A percentile compares a stretch with the other conserved stretches of the same genome.
phyloP scores from a whole-genome alignment of 1,140 invertebrate species.

The Portunus trituberculatus region DNA sequence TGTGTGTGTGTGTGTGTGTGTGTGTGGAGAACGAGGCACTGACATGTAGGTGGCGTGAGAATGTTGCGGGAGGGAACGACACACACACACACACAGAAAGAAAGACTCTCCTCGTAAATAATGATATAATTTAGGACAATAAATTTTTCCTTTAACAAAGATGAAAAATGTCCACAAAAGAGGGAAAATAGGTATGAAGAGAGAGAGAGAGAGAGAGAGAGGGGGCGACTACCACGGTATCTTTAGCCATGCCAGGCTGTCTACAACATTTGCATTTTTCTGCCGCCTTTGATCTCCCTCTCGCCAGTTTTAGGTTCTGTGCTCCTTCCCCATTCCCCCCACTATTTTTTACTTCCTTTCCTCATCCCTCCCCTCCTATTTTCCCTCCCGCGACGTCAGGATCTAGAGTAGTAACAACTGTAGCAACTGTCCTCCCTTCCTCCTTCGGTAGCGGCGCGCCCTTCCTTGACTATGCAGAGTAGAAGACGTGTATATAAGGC shows the following conservation, averaged over 20 bases:
- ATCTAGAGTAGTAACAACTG: background rate
- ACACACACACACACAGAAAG: background rate
- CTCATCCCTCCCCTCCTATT: background rate
- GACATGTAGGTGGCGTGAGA: background rate
- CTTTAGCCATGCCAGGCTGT: slow-evolving; percentile 17
- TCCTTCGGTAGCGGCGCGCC: background rate
- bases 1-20: too few relatives aligned
- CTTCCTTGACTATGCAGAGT: too few relatives aligned
- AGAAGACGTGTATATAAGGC: too few relatives aligned
- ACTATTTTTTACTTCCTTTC: background rate
- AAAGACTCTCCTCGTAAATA: too few relatives aligned
- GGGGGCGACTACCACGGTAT: background rate
- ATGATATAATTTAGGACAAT: too few relatives aligned
- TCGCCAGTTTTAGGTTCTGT: slow-evolving; percentile 1
- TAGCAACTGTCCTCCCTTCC: background rate
- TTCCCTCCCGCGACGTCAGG: background rate
- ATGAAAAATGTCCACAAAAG: too few relatives aligned
- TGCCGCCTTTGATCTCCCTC: background rate
- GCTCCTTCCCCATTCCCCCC: background rate
- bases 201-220: slow-evolving; percentile 48
- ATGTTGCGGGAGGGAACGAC: background rate
- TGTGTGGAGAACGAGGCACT: background rate
- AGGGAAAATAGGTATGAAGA: background rate
- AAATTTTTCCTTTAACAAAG: too few relatives aligned
- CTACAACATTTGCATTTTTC: slow-evolving; percentile 40